A percentile compares a stretch with the other conserved stretches of the same genome.
Conservation (phyloP, 2,888 invertebrate genomes). For the Pristionchus arcanus region DNA sequence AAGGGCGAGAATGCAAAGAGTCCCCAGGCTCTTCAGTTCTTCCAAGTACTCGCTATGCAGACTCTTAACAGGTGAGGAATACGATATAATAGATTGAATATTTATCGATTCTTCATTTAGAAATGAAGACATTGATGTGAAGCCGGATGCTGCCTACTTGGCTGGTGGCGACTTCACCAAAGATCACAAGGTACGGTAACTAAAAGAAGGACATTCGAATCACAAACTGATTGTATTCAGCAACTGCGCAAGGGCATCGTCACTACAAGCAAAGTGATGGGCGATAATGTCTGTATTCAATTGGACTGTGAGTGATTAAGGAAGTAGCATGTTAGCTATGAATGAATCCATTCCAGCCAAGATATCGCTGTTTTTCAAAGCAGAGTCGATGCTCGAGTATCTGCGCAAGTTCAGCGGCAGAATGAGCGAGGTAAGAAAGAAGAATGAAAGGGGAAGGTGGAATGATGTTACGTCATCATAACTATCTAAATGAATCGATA, state of each 20-base stretch:
- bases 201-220: not conserved
- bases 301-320: conserved; percentile 32
- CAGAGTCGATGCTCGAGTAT: not conserved
- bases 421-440: not conserved
- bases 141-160: conserved; percentile 31
- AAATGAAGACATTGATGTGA: not conserved
- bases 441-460: too few species aligned
- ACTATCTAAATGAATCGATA: too few species aligned
- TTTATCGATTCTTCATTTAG: not conserved
- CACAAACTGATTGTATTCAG: not conserved
- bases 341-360: conserved; percentile 16
- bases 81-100: not conserved
- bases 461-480: not conserved
- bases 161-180: not conserved
- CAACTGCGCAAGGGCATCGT: conserved; percentile 21
- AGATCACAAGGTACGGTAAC: conserved; percentile 18
- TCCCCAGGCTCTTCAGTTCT: conserved; percentile 21
- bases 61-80: not conserved
- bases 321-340: not conserved
- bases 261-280: not conserved
- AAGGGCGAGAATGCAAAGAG: conserved; percentile 28
- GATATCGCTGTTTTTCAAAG: not conserved
- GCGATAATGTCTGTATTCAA: conserved; percentile 7
- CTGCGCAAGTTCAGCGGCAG: not conserved
- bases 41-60: conserved; percentile 12